A percentile compares a stretch with the other conserved stretches of the same genome.
Evolutionary conservation across 2,113 vertebrate genomes (phyloP).

Genomic region (Capreolus pygargus): DNA sequence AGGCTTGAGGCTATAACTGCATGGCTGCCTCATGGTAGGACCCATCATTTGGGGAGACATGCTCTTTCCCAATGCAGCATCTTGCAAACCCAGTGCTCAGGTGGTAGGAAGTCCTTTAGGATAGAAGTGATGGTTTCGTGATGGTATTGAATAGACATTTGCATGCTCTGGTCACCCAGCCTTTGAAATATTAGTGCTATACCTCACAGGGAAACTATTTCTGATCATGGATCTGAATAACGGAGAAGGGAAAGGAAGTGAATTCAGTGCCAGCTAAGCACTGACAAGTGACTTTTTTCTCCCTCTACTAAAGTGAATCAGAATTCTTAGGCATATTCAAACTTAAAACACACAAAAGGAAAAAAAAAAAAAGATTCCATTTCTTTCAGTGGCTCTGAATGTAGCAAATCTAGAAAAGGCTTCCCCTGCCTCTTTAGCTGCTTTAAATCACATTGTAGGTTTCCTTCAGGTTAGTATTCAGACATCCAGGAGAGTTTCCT

Average conservation of each 20-base stretch:
- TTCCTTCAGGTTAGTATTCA: neutral
- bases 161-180: neutral
- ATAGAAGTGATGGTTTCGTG: fast-evolving
- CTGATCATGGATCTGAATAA: neutral
- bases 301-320: neutral
- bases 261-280: neutral
- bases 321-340: neutral
- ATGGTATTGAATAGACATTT: neutral
- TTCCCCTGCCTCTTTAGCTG: neutral
- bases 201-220: neutral
- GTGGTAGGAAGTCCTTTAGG: neutral
- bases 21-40: neutral
- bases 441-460: neutral
- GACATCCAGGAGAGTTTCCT: fast-evolving
- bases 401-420: neutral
- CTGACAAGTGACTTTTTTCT: neutral
- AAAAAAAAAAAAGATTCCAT: neutral
- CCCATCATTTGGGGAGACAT: neutral
- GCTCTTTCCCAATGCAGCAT: neutral
- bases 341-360: neutral
- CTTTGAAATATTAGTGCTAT: neutral
- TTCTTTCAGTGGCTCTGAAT: neutral
- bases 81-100: neutral
- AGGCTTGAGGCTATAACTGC: neutral
- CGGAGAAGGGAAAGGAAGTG: neutral